Evolutionary conservation across 2,113 vertebrate species (phyloP).

Genomic region (Oreochromis aureus): DNA sequence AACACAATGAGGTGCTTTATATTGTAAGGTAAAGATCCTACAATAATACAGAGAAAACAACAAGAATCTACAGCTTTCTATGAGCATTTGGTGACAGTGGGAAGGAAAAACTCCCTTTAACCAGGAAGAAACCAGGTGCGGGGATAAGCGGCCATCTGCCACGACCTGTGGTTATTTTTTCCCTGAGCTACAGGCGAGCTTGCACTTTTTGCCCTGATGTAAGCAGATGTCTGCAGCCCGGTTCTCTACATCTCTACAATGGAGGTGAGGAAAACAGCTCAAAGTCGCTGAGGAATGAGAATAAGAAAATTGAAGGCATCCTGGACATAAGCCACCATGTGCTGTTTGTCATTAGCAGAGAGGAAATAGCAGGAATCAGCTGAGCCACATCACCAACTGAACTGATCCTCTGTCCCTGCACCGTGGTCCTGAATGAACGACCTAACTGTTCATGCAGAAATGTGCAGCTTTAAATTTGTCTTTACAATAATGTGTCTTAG

Average conservation of each 20-base stretch:
- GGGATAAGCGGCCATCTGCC: not conserved
- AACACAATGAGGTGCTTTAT: not conserved
- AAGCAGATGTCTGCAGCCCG: not conserved
- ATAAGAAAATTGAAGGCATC: not conserved
- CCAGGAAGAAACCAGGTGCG: not conserved
- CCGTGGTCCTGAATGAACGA: not conserved
- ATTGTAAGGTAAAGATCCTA: not conserved
- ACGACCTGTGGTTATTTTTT: fast-evolving
- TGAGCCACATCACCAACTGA: not conserved
- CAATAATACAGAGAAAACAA: not conserved
- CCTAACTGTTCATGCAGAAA: not conserved
- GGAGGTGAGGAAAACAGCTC: not conserved
- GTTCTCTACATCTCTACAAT: not conserved
- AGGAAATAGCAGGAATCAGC: not conserved
- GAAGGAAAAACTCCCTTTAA: not conserved
- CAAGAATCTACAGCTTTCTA: not conserved
- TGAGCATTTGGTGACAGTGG: not conserved
- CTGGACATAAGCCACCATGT: not conserved
- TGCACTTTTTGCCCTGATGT: not conserved
- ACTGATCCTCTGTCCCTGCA: not conserved
- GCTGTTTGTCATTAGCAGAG: not conserved
- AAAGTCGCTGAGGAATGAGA: not conserved
- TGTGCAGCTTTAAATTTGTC: not conserved
- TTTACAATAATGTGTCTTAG: not conserved
- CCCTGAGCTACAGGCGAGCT: fast-evolving